A percentile compares a stretch with the other conserved stretches of the same genome.
Evolutionary conservation across 1,140 invertebrate genomes (phyloP).

Genomic region (Ips typographus): DNA sequence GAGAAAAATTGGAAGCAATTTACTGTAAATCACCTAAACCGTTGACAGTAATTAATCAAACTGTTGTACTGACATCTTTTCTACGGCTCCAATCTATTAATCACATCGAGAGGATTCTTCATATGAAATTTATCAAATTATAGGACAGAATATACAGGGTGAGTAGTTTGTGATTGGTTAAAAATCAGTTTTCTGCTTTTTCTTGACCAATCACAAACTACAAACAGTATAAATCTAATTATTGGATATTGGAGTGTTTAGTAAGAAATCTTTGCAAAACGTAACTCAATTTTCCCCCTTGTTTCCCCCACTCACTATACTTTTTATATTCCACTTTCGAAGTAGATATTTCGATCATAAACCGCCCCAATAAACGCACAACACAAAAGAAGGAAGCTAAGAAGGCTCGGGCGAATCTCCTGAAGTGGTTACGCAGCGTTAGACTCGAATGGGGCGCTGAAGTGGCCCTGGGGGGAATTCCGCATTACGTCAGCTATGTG

Average conservation of each 20-base stretch:
- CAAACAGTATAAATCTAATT: too few species aligned
- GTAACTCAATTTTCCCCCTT: too few species aligned
- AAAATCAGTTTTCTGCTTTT: too few species aligned
- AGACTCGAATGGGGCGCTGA: constrained; percentile 21
- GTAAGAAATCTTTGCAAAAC: too few species aligned
- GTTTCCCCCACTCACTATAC: too few species aligned
- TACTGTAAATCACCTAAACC: constrained; percentile 1
- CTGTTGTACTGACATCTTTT: background rate
- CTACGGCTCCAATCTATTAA: background rate
- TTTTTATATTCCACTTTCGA: too few species aligned
- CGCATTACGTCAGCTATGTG: constrained; percentile 17
- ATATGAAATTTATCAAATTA: background rate
- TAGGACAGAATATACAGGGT: background rate
- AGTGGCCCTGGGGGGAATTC: constrained; percentile 16
- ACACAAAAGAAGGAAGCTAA: constrained; percentile 18
- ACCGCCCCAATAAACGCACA: background rate
- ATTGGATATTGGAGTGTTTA: too few species aligned
- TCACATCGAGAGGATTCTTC: background rate
- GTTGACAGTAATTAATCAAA: constrained; percentile 2
- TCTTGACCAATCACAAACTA: too few species aligned
- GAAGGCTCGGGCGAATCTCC: constrained; percentile 9
- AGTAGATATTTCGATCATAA: too few species aligned
- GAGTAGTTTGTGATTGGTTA: too few species aligned
- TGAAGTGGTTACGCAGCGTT: constrained; percentile 26
- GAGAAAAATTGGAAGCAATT: background rate